A percentile compares a stretch with the other conserved stretches of the same genome.
These are phyloP conservation scores for Ochropleura plecta DNA, from an alignment of 2,888 invertebrate species.

Conservation along the genomic window DNA sequence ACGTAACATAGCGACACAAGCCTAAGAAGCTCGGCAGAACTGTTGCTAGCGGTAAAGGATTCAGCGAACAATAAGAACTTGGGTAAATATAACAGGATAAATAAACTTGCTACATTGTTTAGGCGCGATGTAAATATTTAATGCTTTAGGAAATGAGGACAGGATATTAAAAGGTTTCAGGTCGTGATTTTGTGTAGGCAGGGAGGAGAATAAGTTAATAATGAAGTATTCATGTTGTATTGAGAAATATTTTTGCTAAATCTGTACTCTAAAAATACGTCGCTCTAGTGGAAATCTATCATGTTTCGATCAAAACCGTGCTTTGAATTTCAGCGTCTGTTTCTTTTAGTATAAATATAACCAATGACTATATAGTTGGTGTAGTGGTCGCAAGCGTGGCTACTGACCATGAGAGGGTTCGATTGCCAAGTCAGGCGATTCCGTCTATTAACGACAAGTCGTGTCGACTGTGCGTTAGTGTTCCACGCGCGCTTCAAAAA, in stretches of 20 bases:
- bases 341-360: neutral
- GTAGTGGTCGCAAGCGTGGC: no score
- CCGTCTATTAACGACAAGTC: no score
- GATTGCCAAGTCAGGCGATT: no score
- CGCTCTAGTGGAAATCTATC: neutral
- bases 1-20: slow-evolving; percentile 20
- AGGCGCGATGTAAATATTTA: slow-evolving; percentile 41
- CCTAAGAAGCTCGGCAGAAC: neutral
- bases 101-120: slow-evolving; percentile 45
- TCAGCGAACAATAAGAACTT: slow-evolving; percentile 20
- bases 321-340: neutral
- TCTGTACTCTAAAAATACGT: neutral
- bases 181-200: slow-evolving; percentile 18
- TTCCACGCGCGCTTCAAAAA: no score
- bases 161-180: slow-evolving; percentile 47
- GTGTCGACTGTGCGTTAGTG: no score
- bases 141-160: slow-evolving; percentile 47
- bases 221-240: neutral
- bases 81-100: slow-evolving; percentile 31
- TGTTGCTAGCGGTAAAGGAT: neutral
- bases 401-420: no score
- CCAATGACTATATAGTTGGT: no score
- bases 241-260: neutral
- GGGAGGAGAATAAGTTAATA: neutral
- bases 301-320: neutral